Evolutionary conservation across 2,888 invertebrate genomes (phyloP).

Genomic region (Aphodius granarius): DNA sequence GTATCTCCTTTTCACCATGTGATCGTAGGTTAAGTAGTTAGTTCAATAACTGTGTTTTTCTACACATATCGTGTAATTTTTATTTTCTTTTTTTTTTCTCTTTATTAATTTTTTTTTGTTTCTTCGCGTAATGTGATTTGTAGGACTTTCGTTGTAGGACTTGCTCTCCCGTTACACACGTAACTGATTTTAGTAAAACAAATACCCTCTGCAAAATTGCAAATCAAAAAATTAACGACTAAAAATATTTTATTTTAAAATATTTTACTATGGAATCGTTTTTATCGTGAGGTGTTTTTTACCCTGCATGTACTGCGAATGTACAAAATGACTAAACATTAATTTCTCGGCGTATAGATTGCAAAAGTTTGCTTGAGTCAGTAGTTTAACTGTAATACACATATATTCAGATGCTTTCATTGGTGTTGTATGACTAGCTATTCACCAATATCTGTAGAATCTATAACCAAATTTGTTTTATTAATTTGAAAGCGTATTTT

Average conservation of each 20-base stretch:
- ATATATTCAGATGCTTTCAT: neutral
- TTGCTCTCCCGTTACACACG: conserved; percentile 24
- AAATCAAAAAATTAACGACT: conserved; percentile 18
- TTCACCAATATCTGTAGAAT: neutral
- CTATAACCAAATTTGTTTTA: neutral
- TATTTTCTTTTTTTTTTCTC: conserved; percentile 35
- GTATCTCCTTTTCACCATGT: conserved; percentile 40
- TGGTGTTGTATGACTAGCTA: neutral
- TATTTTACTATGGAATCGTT: too few species aligned
- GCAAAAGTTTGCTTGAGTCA: neutral
- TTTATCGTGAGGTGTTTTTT: neutral
- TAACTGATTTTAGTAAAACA: neutral
- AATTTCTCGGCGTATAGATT: too few species aligned
- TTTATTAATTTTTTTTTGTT: conserved; percentile 34
- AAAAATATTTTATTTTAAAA: neutral
- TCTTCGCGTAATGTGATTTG: conserved; percentile 35
- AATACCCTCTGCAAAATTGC: conserved; percentile 13
- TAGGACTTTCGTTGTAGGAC: conserved; percentile 22
- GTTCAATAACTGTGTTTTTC: conserved; percentile 36
- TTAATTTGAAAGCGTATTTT: neutral
- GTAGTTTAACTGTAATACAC: neutral
- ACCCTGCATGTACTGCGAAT: neutral
- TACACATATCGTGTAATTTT: conserved; percentile 40
- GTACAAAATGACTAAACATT: neutral
- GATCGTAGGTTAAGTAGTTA: conserved; percentile 41